These are phyloP conservation scores for Xylota sylvarum DNA, from an alignment of 2,888 invertebrate genomes.

Conservation along the genomic window DNA sequence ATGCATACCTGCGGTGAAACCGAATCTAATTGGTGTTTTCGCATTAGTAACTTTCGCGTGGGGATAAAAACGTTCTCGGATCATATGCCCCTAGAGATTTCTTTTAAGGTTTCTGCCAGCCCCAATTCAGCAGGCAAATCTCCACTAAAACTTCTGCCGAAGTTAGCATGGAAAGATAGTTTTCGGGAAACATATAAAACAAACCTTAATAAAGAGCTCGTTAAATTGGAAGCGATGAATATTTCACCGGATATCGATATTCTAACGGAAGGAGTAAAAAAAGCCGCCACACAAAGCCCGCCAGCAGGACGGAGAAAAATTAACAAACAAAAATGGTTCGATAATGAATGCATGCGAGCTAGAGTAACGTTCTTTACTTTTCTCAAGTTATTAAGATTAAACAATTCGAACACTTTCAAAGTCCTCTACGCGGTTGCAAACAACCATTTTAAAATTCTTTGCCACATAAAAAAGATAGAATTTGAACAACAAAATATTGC, in stretches of 20 bases:
- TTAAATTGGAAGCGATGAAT: neutral
- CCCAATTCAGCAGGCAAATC: too few relatives aligned
- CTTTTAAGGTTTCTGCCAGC: too few relatives aligned
- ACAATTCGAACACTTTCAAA: too few relatives aligned
- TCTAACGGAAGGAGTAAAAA: neutral
- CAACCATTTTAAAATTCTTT: too few relatives aligned
- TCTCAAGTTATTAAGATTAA: neutral
- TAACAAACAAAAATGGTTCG: too few relatives aligned
- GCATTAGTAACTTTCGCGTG: too few relatives aligned
- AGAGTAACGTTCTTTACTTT: neutral
- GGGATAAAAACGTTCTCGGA: too few relatives aligned
- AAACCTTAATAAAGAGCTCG: neutral
- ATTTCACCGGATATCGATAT: too few relatives aligned
- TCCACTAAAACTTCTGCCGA: too few relatives aligned
- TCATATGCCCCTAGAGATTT: too few relatives aligned
- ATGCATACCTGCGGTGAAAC: neutral
- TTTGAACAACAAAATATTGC: slow-evolving; percentile 7
- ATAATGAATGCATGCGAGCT: neutral
- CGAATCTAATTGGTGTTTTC: neutral
- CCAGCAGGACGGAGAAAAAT: neutral
- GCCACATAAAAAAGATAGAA: too few relatives aligned
- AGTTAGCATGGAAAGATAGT: neutral
- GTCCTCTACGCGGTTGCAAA: too few relatives aligned
- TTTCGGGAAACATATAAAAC: neutral
- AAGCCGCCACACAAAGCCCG: neutral